phyloP scores from a whole-genome alignment of 2,797 vertebrate species.

The Danionella dracula region DNA sequence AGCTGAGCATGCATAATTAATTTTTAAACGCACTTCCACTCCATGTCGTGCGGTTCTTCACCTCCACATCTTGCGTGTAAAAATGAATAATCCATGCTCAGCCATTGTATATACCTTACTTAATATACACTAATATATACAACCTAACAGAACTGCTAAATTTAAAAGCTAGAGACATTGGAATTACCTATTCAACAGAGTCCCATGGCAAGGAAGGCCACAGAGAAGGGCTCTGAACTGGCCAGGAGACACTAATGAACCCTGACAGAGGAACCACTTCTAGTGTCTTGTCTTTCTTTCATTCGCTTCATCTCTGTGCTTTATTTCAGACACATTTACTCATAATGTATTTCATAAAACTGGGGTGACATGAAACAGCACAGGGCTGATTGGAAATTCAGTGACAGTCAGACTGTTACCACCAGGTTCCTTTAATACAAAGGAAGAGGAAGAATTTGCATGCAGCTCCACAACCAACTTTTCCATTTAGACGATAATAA shows the following conservation, averaged over 20 bases:
- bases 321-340: conserved; percentile 15
- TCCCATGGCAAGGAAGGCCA: conserved; percentile 9
- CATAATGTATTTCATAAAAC: conserved; percentile 38
- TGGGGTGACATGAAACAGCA: conserved; percentile 38
- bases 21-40: no score
- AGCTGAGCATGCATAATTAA: no score
- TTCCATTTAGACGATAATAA: conserved; percentile 31
- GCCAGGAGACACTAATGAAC: conserved; percentile 24
- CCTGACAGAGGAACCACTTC: conserved; percentile 28
- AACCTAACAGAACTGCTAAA: conserved; percentile 1
- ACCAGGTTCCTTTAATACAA: conserved; percentile 31
- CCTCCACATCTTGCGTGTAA: no score
- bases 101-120: no score
- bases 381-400: conserved; percentile 34
- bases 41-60: no score
- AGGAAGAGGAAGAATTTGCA: not conserved
- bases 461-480: not conserved
- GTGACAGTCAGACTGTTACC: conserved; percentile 16
- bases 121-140: not conserved
- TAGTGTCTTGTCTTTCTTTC: not conserved
- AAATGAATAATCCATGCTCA: no score
- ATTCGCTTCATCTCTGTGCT: not conserved
- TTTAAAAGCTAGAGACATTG: conserved; percentile 5
- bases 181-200: conserved; percentile 25
- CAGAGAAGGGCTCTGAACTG: conserved; percentile 6